phyloP scores from a whole-genome alignment of 2,797 vertebrate species.

The Avahi laniger region DNA sequence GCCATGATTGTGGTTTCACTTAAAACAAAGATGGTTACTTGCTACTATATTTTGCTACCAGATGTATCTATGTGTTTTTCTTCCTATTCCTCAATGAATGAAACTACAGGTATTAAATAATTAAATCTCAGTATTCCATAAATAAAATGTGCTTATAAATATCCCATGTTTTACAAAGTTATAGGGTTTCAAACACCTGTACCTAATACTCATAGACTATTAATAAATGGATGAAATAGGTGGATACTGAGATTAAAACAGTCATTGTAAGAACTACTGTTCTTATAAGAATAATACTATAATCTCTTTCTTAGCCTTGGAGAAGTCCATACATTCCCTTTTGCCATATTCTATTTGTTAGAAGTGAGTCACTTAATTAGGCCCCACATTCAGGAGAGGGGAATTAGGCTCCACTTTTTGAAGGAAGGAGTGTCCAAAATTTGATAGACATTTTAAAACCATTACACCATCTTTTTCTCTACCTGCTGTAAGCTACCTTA shows the following conservation, averaged over 20 bases:
- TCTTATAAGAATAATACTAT: not conserved
- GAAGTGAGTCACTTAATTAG: not conserved
- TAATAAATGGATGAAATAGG: not conserved
- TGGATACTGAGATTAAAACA: not conserved
- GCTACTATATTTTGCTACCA: not conserved
- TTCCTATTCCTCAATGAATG: not conserved
- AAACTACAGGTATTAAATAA: not conserved
- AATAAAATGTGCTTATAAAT: conserved; percentile 16
- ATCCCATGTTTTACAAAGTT: not conserved
- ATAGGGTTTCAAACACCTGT: not conserved
- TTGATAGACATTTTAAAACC: not conserved
- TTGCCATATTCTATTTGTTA: not conserved
- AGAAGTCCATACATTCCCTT: not conserved
- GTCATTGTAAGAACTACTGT: not conserved
- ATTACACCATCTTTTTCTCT: not conserved
- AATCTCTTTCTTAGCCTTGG: not conserved
- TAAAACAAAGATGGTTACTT: not conserved
- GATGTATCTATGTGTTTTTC: not conserved
- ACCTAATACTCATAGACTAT: not conserved
- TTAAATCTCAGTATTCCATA: not conserved
- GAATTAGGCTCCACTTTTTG: not conserved
- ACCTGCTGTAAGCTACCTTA: not conserved
- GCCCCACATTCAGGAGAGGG: not conserved
- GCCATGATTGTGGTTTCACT: not conserved
- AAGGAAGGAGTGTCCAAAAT: not conserved